Base-by-base conservation (phyloP, 1,140 invertebrate species). In the Drosophila watanabei region DNA sequence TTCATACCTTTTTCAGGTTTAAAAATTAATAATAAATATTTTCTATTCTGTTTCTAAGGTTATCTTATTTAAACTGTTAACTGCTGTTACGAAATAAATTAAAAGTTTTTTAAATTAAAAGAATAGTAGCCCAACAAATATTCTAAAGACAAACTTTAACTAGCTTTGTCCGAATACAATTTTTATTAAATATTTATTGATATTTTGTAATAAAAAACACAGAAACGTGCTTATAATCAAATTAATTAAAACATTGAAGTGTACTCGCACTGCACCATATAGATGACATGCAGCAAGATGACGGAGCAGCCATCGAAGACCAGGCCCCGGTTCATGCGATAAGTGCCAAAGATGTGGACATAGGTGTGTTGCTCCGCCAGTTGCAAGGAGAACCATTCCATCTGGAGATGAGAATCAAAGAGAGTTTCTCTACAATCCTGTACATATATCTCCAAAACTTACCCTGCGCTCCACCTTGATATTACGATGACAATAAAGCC, bases 241-340 rank as follows among this genome's bases (percentile, higher is more conserved):
- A 0, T 33, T 8, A 28, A 24, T 24, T 54, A 46, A 71, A 57
- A 71, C 49, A 54, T 69, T 20, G 49, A 45, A 2, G 18, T 71
- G 35, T 70, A 71, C 20, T 71, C 80, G 20, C 39, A 37, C 28
- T 82, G 80, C 0, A 83, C 24, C 75, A 82, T 80, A n/a, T 77
- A 84, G 5, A 80, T 57, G 11, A 80, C 33, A 24, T 84, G 49
- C 16, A 84, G 46, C 4, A 80, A 18, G 5, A 77, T 80, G 10
- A 52, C 33, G 0, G 62, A 49, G 14, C 51, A 32, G 13, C 69
- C 33, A n/a, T 56, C 32, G 18, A 77, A 80, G 1, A 63, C 32
- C 24, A 84, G 9, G 9, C 57, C 48, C 0, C 48, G 45, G 60
- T 84, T 80, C 13, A 85, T 68, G 28, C n/a, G 69, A 11, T 62